These are phyloP conservation scores for Parascotia fuliginaria DNA, from an alignment of 2,888 invertebrate species.

Conservation along the genomic window DNA sequence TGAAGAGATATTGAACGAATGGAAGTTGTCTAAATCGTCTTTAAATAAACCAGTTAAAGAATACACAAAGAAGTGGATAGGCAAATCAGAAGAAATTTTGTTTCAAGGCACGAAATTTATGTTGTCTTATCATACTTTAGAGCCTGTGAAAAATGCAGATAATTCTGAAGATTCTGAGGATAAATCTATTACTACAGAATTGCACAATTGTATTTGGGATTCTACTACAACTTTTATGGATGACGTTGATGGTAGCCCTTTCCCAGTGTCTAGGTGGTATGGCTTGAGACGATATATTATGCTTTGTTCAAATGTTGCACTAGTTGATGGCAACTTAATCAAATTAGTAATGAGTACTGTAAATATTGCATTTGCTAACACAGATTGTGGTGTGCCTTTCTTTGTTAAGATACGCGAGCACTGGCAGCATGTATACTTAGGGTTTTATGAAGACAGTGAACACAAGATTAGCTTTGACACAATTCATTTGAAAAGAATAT, in stretches of 20 bases:
- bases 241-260: conserved; percentile 76
- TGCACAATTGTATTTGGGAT: conserved; percentile 75
- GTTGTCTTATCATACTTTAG: conserved; percentile 64
- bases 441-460: conserved; percentile 92
- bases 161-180: conserved; percentile 69
- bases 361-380: conserved; percentile 93
- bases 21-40: conserved; percentile 71
- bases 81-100: conserved; percentile 72
- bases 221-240: conserved; percentile 73
- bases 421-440: conserved; percentile 93
- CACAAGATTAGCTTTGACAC: conserved; percentile 95
- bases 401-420: conserved; percentile 94
- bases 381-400: conserved; percentile 92
- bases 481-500: conserved; percentile 93
- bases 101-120: conserved; percentile 67
- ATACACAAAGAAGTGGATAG: conserved; percentile 74
- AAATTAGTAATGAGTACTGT: conserved; percentile 93
- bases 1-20: conserved; percentile 90
- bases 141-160: conserved; percentile 50
- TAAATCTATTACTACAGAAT: conserved; percentile 83
- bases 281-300: conserved; percentile 94
- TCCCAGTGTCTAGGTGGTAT: conserved; percentile 90
- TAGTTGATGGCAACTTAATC: conserved; percentile 89
- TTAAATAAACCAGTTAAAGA: conserved; percentile 53
- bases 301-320: conserved; percentile 87